Evolutionary conservation across 2,888 invertebrate species (phyloP).

Genomic region (Pollenia angustigena): DNA sequence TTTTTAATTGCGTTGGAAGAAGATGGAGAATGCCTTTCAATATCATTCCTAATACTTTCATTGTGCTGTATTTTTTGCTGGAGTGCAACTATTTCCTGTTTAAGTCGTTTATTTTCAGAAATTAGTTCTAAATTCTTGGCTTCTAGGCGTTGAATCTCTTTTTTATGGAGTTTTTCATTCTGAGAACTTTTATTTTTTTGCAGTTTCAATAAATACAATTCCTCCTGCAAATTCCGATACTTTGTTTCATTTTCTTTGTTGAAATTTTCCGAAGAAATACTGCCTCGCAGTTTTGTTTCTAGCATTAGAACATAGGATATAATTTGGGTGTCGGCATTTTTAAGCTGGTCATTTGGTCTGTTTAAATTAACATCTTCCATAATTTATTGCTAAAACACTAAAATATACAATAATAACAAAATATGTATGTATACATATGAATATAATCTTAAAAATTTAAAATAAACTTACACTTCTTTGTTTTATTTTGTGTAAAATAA

Average conservation of each 20-base stretch:
- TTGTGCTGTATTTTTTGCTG: not conserved
- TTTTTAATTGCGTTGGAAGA: not conserved
- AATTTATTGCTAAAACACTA: not conserved
- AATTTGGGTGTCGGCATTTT: not conserved
- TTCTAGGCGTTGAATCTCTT: not conserved
- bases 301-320: slow-evolving; percentile 21
- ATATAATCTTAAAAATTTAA: no score
- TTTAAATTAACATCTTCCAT: slow-evolving; percentile 31
- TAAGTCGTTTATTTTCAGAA: slow-evolving; percentile 9
- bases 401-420: not conserved
- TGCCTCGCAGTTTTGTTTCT: slow-evolving; percentile 13
- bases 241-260: slow-evolving; percentile 15
- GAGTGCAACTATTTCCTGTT: not conserved
- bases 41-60: not conserved
- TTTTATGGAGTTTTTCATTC: not conserved
- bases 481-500: no score
- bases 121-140: not conserved
- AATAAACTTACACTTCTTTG: no score
- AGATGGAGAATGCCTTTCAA: not conserved
- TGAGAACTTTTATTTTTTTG: not conserved
- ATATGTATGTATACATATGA: not conserved
- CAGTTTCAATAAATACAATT: slow-evolving; percentile 9
- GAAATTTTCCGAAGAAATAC: not conserved
- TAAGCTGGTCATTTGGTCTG: not conserved
- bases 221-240: slow-evolving; percentile 13